phyloP scores from a whole-genome alignment of 2,113 vertebrate species.

The Psephotus haematonotus region DNA sequence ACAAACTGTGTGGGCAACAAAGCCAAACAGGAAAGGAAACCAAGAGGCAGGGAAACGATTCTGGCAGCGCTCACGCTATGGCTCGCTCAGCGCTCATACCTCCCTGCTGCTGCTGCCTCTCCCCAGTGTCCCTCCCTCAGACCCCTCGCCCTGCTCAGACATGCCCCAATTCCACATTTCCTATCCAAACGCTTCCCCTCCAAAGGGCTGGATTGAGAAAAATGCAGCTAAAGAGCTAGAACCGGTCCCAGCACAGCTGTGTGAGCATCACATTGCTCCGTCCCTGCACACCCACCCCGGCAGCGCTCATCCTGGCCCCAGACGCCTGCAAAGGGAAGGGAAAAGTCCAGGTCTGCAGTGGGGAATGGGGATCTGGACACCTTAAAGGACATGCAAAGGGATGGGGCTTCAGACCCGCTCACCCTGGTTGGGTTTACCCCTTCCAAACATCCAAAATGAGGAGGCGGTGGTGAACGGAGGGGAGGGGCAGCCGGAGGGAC shows the following conservation, averaged over 20 bases:
- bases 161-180: not conserved
- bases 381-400: not conserved
- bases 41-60: not conserved
- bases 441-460: not conserved
- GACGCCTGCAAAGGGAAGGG: not conserved
- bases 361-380: not conserved
- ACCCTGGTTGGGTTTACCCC: not conserved
- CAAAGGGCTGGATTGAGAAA: not conserved
- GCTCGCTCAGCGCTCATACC: not conserved
- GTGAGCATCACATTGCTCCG: rapidly evolving
- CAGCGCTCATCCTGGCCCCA: not conserved
- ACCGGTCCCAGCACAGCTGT: not conserved
- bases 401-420: not conserved
- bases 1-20: constrained; percentile 26
- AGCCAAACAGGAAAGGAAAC: constrained; percentile 45
- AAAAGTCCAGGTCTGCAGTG: not conserved
- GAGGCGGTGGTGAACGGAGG: not conserved
- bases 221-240: not conserved
- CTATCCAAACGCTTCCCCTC: not conserved
- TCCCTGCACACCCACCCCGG: not conserved
- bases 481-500: not conserved
- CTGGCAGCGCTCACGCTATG: not conserved
- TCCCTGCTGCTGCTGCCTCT: constrained; percentile 24
- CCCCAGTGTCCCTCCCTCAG: constrained; percentile 2
- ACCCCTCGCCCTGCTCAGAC: constrained; percentile 55